Base-by-base conservation (phyloP, 2,113 vertebrate species). In the Oxygymnocypris stewartii region DNA sequence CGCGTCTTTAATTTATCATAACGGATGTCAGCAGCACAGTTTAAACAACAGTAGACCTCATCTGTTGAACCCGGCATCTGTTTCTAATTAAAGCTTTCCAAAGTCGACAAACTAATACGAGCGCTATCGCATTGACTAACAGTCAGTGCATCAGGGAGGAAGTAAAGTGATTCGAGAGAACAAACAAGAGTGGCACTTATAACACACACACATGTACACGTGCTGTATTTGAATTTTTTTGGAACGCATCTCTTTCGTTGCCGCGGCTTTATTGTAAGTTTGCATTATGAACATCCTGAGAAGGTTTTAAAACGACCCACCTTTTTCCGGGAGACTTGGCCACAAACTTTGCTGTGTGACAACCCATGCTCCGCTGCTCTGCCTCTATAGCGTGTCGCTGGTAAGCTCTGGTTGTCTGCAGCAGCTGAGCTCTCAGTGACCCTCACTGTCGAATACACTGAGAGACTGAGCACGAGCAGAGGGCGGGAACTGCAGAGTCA, bases 281-380 rank as follows among this genome's bases (percentile, higher is more conserved):
- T 3, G 74, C 20, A 1, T 82, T 14, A 11, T 31, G 28, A 59
- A 13, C 14, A 42, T 12, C 54, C 67, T 28, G 31, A 31, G 74
- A 4, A 59, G 12, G 5, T 35, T 35, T 31, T 1, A 28, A 84
- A 79, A 11, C 4, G 3, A 87, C 80, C 13, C 61, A 89, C 88
- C 84, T 84, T 89, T 86, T 88, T 86, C 59, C 44, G 84, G 18
- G 84, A 69, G 69, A 84, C 63, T 25, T 80, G 71, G 54, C 75
- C 44, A 80, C 92, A 92, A 84, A 92, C 91, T 90, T 93, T 94
- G 65, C 94, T 95, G 69, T 90, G 86, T 73, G 84, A 91, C 94
- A 94, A 86, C 94, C 94, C 94, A 94, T 95, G 28, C 18, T 78
- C 37, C 80, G 63, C 69, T 23, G 61, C 31, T 23, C n/a, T 59